A percentile compares a stretch with the other conserved stretches of the same genome.
phyloP scores from a whole-genome alignment of 2,888 invertebrate species.

The Neoscelio sp. region DNA sequence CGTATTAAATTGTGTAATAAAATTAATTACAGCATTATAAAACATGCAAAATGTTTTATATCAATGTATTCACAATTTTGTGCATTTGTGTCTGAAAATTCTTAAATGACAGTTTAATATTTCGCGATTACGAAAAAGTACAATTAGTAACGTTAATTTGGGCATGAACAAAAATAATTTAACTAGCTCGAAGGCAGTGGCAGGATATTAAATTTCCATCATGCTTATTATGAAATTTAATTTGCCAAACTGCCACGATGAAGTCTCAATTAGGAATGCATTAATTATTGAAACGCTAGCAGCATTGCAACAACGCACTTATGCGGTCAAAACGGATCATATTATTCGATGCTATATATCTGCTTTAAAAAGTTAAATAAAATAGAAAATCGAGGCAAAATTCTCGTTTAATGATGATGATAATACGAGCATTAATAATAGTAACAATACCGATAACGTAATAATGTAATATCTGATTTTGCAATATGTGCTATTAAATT shows the following conservation, averaged over 20 bases:
- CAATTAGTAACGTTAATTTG: slow-evolving; percentile 8
- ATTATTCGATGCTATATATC: background rate
- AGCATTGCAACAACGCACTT: background rate
- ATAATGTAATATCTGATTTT: slow-evolving; percentile 21
- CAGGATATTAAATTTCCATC: slow-evolving; percentile 23
- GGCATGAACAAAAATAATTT: slow-evolving; percentile 4
- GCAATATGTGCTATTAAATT: slow-evolving; percentile 17
- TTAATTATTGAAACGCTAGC: slow-evolving; percentile 20
- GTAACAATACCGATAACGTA: slow-evolving; percentile 9
- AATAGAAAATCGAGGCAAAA: background rate
- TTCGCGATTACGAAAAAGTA: background rate
- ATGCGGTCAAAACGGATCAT: background rate
- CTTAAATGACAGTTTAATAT: slow-evolving; percentile 9
- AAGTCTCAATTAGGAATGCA: slow-evolving; percentile 30
- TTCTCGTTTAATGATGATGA: slow-evolving; percentile 20
- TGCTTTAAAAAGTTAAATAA: slow-evolving; percentile 15
- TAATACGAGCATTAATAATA: slow-evolving; percentile 25
- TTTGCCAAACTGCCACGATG: slow-evolving; percentile 8
- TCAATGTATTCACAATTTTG: too few relatives aligned
- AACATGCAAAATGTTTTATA: too few relatives aligned
- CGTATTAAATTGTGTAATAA: too few relatives aligned
- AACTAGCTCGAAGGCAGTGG: background rate
- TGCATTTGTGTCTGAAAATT: too few relatives aligned
- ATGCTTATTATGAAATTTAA: slow-evolving; percentile 24
- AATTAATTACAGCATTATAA: too few relatives aligned